Percentiles rank a stretch among this genome's conserved stretches.
These are phyloP conservation scores for Hoplodrina blanda DNA, from an alignment of 2,888 invertebrate species.

Conservation along the genomic window DNA sequence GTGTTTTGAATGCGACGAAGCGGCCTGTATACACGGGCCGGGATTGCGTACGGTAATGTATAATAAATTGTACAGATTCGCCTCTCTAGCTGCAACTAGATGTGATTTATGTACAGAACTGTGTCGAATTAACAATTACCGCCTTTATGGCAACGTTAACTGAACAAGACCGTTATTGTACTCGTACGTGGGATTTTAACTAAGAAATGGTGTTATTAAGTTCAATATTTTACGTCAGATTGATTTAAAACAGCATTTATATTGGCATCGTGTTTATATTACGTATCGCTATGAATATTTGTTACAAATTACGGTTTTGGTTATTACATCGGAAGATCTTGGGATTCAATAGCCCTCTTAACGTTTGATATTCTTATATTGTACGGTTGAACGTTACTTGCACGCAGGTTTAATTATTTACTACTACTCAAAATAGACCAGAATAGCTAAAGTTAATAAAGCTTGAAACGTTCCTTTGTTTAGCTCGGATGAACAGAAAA, in stretches of 20 bases:
- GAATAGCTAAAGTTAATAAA: conserved; percentile 11
- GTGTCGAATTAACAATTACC: conserved; percentile 87
- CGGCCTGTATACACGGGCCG: conserved; percentile 32
- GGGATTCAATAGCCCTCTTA: conserved; percentile 33
- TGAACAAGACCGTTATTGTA: conserved; percentile 74
- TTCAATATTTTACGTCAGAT: conserved; percentile 66
- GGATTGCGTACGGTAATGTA: conserved; percentile 61
- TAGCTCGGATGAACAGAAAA: conserved; percentile 39
- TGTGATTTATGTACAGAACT: conserved; percentile 86
- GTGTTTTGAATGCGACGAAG: conserved; percentile 72
- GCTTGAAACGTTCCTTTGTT: conserved; percentile 43
- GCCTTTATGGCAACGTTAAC: conserved; percentile 74
- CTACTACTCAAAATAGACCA: conserved; percentile 4
- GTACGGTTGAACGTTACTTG: background rate
- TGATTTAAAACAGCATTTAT: conserved; percentile 65
- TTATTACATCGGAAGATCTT: conserved; percentile 46
- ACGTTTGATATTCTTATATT: conserved; percentile 51
- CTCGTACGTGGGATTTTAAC: conserved; percentile 71
- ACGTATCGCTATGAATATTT: conserved; percentile 36
- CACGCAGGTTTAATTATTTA: conserved; percentile 6
- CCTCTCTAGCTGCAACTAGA: conserved; percentile 78
- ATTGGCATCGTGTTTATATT: conserved; percentile 61
- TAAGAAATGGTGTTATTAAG: conserved; percentile 60
- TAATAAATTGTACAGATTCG: conserved; percentile 84
- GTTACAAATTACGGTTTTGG: conserved; percentile 43